A percentile compares a stretch with the other conserved stretches of the same genome.
phyloP scores from a whole-genome alignment of 37 sponge, comb jelly and placozoan genomes.

The Chondrosia reniformis region DNA sequence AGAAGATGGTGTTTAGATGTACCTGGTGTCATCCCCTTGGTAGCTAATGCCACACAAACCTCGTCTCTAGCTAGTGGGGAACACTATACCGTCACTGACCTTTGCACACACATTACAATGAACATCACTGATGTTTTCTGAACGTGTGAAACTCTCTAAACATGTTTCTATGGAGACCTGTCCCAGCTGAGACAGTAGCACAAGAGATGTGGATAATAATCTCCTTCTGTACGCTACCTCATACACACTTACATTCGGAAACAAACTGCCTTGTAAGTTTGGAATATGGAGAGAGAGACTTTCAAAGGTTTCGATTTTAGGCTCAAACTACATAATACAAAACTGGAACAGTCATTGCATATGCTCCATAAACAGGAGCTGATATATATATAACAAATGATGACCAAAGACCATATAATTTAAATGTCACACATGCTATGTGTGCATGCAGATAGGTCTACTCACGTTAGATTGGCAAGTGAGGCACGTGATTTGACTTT shows the following conservation, averaged over 20 bases:
- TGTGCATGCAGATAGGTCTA: too few species aligned
- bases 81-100: neutral
- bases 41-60: too few species aligned
- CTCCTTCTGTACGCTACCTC: too few species aligned
- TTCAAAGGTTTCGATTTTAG: slow-evolving; percentile 58
- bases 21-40: too few species aligned
- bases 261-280: too few species aligned
- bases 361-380: neutral
- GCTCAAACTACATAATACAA: slow-evolving; percentile 38
- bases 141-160: slow-evolving; percentile 37
- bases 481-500: slow-evolving; percentile 50
- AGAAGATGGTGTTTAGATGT: too few species aligned
- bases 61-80: too few species aligned
- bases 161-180: slow-evolving; percentile 46
- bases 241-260: too few species aligned
- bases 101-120: slow-evolving; percentile 52
- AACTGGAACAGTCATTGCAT: neutral
- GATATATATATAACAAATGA: neutral
- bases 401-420: too few species aligned
- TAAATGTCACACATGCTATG: too few species aligned
- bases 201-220: too few species aligned
- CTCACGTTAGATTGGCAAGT: slow-evolving; percentile 36
- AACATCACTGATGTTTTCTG: slow-evolving; percentile 54
- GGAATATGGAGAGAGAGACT: slow-evolving; percentile 78
- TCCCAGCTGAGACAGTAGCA: neutral